Evolutionary conservation across 2,797 vertebrate species (phyloP), one percentile per base, ranked within the genome.

Genomic region (Euphonia xanthogaster): DNA sequence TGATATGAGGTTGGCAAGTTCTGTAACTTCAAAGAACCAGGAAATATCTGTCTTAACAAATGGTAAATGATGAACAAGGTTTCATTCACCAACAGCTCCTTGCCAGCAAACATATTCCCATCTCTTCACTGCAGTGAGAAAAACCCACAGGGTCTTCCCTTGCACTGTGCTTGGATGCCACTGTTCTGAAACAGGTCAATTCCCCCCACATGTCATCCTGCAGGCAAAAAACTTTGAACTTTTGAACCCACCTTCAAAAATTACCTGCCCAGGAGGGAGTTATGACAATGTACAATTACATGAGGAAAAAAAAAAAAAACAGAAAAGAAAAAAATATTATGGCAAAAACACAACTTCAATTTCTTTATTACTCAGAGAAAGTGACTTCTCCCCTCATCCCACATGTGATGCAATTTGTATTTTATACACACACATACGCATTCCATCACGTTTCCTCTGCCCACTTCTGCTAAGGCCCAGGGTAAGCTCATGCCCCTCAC

Each of bases 181-280:
- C 61, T 35, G 27, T 11, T 39, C 40, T 31, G 23, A 22, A 47
- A 35, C 5, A 65, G 27, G 30, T 47, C 1, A 27, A 37, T 68
- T 45, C 20, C 12, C 9, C 31, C 9, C 11, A 33, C 3, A 30
- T 3, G 1, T 35, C 58, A 72, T 1, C 0, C 0, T 15, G 9
- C 12, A 51, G 25, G 25, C 14, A 44, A 88, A 86, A 61, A 74
- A n/a, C n/a, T n/a, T n/a, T n/a, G n/a, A n/a, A n/a, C n/a, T n/a
- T n/a, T n/a, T n/a, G n/a, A n/a, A 70, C 14, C 48, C 10, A 61
- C 24, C 31, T 18, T 16, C 28, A 79, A 67, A 51, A 76, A 20
- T 6, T 9, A 76, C 21, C 53, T 67, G 65, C 39, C 37, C 42
- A 53, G 15, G 37, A 60, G 12, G 28, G 22, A 81, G 40, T 25